Evolutionary conservation across 2,888 invertebrate genomes (phyloP).

Genomic region (Scaptomyza reducta): DNA sequence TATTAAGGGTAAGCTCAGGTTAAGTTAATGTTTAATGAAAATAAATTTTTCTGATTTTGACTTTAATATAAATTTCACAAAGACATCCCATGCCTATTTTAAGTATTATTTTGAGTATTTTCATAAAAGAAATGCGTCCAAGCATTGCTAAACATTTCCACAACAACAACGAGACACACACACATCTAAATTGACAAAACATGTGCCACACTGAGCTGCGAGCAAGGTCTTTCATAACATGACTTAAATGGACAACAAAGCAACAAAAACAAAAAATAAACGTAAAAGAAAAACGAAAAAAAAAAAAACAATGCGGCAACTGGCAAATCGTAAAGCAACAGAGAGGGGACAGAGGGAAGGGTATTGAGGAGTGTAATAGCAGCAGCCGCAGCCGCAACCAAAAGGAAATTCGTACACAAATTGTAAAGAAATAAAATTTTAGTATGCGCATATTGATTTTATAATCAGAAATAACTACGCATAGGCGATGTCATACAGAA

Average conservation of each 20-base stretch:
- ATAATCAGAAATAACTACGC: slow-evolving; percentile 78
- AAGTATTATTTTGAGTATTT: slow-evolving; percentile 18
- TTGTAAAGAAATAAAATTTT: slow-evolving; percentile 80
- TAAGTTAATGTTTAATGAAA: neutral
- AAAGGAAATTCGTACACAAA: slow-evolving; percentile 75
- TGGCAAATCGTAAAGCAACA: slow-evolving; percentile 58
- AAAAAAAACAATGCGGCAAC: slow-evolving; percentile 52
- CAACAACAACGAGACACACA: slow-evolving; percentile 10
- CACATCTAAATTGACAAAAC: slow-evolving; percentile 66
- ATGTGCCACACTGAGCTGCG: slow-evolving; percentile 60
- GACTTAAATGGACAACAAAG: slow-evolving; percentile 77
- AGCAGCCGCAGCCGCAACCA: slow-evolving; percentile 28
- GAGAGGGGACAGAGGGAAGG: slow-evolving; percentile 1
- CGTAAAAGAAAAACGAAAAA: slow-evolving; percentile 16
- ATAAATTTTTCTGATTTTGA: neutral
- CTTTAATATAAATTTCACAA: neutral
- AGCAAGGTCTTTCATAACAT: slow-evolving; percentile 58
- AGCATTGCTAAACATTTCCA: slow-evolving; percentile 65
- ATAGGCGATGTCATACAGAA: slow-evolving; percentile 40
- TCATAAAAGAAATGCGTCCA: slow-evolving; percentile 69
- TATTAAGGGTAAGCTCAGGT: neutral
- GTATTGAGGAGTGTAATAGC: slow-evolving; percentile 6
- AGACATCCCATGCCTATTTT: slow-evolving; percentile 7
- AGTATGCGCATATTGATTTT: slow-evolving; percentile 81
- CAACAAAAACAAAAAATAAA: slow-evolving; percentile 31